Percentiles rank a stretch among this genome's conserved stretches.
phyloP scores from a whole-genome alignment of 1,140 invertebrate species.

The Plectrocnemia conspersa region DNA sequence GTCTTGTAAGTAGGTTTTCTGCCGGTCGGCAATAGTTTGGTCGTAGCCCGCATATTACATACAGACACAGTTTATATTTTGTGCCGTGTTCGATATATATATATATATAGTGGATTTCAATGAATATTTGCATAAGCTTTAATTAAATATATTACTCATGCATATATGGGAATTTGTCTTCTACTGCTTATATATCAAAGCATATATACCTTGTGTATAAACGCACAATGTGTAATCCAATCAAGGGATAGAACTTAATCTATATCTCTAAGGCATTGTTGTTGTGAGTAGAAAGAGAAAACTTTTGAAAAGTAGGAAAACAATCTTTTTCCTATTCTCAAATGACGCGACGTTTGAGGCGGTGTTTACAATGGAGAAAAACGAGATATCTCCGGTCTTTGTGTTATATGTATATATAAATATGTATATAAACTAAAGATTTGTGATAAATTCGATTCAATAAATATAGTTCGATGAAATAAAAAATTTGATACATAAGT shows the following conservation, averaged over 20 bases:
- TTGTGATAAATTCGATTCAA: too few species aligned
- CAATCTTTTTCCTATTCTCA: constrained; percentile 4
- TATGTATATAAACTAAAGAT: too few species aligned
- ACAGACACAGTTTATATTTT: not conserved
- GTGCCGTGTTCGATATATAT: too few species aligned
- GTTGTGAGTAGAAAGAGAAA: not conserved
- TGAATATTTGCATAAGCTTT: too few species aligned
- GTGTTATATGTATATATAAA: not conserved
- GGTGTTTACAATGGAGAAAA: too few species aligned
- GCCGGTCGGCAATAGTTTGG: constrained; percentile 8
- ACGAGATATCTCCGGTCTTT: not conserved
- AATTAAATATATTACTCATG: too few species aligned
- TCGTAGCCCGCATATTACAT: not conserved
- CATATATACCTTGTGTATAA: not conserved
- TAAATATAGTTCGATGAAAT: too few species aligned
- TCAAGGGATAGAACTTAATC: constrained; percentile 1
- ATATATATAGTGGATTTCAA: too few species aligned
- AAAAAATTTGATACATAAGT: too few species aligned
- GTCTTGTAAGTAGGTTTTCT: constrained; percentile 3
- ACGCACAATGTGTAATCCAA: not conserved
- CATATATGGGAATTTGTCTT: too few species aligned
- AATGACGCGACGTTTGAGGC: too few species aligned
- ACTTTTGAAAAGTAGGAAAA: not conserved
- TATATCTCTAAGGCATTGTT: not conserved
- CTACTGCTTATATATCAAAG: not conserved